phyloP scores from a whole-genome alignment of 2,888 invertebrate species.

The Phymatocera aterrima region DNA sequence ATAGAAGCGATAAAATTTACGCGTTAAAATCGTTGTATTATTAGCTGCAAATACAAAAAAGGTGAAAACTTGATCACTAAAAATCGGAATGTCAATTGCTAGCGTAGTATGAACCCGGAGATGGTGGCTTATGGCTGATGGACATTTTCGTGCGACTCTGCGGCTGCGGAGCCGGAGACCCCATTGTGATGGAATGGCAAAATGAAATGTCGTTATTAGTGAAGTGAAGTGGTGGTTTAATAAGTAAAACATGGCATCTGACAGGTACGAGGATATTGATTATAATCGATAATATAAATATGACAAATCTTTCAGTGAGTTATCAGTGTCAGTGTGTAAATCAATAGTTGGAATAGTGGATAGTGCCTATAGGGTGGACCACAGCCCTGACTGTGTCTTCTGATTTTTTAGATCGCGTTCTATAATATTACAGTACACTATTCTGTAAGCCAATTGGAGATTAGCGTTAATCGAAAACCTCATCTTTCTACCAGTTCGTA shows the following conservation, averaged over 20 bases:
- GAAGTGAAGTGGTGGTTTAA: conserved; percentile 57
- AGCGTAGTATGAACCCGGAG: conserved; percentile 40
- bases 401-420: background rate
- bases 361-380: conserved; percentile 51
- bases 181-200: conserved; percentile 64
- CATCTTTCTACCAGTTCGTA: background rate
- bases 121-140: conserved; percentile 62
- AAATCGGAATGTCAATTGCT: conserved; percentile 15
- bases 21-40: background rate
- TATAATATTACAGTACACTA: background rate
- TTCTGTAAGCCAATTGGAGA: background rate
- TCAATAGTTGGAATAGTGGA: conserved; percentile 47
- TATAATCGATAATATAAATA: conserved; percentile 48
- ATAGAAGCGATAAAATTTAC: background rate
- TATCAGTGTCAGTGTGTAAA: conserved; percentile 48
- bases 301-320: conserved; percentile 29
- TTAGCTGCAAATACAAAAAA: background rate
- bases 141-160: conserved; percentile 58
- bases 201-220: conserved; percentile 58
- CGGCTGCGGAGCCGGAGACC: conserved; percentile 63
- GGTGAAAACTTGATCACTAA: background rate
- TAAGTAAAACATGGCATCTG: conserved; percentile 60
- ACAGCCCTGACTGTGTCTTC: conserved; percentile 38
- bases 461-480: conserved; percentile 3
- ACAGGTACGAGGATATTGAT: conserved; percentile 59